phyloP scores from a whole-genome alignment of 2,797 vertebrate species.

The Mionectes olivaceus region DNA sequence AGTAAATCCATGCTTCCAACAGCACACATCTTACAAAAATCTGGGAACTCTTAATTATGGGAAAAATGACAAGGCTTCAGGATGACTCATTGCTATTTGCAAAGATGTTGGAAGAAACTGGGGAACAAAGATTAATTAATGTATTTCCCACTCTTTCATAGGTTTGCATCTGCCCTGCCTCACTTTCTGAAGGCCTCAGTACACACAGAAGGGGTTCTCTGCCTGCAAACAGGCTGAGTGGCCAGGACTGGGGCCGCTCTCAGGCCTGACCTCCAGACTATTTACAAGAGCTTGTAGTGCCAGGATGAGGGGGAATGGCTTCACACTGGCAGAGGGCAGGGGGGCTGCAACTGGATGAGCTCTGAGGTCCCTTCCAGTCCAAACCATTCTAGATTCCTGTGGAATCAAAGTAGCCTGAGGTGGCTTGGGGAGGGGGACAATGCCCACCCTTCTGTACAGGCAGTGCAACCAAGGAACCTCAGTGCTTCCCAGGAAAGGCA shows the following conservation, averaged over 20 bases:
- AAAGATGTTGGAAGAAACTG: constrained; percentile 1
- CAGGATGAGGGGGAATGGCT: background rate
- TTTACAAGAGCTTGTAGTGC: background rate
- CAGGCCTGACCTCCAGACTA: background rate
- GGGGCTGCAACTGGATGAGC: rapidly evolving
- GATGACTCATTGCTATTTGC: background rate
- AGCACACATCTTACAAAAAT: background rate
- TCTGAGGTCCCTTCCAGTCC: background rate
- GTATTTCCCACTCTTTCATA: background rate
- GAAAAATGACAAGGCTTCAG: constrained; percentile 30
- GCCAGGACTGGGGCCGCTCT: no score
- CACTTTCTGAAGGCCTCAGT: background rate
- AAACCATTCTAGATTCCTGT: background rate
- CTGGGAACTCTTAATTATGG: constrained; percentile 32
- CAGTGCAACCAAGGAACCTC: no score
- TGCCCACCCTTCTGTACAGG: background rate
- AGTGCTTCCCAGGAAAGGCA: background rate
- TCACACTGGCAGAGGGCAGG: background rate
- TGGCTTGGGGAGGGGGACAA: background rate
- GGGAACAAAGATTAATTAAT: background rate
- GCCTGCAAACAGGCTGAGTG: background rate
- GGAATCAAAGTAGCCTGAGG: background rate
- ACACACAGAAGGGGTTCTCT: rapidly evolving
- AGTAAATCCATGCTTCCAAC: background rate
- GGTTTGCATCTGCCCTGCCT: background rate